Percentiles rank a stretch among this genome's conserved stretches.
Conservation (phyloP, 1,140 invertebrate species). For the Drosophila arizonae region DNA sequence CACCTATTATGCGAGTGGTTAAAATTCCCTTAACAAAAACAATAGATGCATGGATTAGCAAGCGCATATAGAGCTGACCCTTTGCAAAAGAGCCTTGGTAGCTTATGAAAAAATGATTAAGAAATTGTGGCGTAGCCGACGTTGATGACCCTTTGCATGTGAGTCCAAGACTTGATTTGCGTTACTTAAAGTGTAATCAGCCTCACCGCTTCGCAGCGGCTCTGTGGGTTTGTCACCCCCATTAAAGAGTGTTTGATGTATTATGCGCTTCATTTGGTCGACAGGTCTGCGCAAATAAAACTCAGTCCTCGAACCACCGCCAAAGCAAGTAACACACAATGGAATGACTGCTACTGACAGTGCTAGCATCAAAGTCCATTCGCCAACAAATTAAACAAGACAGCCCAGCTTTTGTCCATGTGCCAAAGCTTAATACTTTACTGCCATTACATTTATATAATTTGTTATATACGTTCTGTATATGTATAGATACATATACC, state of each 20-base stretch:
- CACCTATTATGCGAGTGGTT: no score
- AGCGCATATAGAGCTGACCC: no score
- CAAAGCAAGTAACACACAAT: slow-evolving; percentile 36
- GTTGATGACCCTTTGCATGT: slow-evolving; percentile 3
- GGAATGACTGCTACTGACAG: slow-evolving; percentile 61
- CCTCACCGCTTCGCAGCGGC: slow-evolving; percentile 53
- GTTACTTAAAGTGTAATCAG: slow-evolving; percentile 62
- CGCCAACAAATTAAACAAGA: slow-evolving; percentile 22
- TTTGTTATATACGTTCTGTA: neutral
- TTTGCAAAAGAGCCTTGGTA: slow-evolving; percentile 35
- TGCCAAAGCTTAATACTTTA: neutral
- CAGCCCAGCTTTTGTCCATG: neutral
- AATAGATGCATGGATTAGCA: no score
- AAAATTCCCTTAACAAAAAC: no score
- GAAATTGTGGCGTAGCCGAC: slow-evolving; percentile 9
- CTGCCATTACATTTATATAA: neutral
- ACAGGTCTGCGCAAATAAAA: slow-evolving; percentile 82
- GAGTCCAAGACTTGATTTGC: slow-evolving; percentile 1
- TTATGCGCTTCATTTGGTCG: slow-evolving; percentile 82
- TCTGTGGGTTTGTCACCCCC: slow-evolving; percentile 80
- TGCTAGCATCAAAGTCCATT: slow-evolving; percentile 46
- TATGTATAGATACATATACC: no score
- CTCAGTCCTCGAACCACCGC: slow-evolving; percentile 49
- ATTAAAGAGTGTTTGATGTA: slow-evolving; percentile 82
- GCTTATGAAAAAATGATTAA: slow-evolving; percentile 41